Percentiles rank a stretch among this genome's conserved stretches.
These are phyloP conservation scores for Cerastis leucographa DNA, from an alignment of 2,888 invertebrate genomes.

Conservation along the genomic window DNA sequence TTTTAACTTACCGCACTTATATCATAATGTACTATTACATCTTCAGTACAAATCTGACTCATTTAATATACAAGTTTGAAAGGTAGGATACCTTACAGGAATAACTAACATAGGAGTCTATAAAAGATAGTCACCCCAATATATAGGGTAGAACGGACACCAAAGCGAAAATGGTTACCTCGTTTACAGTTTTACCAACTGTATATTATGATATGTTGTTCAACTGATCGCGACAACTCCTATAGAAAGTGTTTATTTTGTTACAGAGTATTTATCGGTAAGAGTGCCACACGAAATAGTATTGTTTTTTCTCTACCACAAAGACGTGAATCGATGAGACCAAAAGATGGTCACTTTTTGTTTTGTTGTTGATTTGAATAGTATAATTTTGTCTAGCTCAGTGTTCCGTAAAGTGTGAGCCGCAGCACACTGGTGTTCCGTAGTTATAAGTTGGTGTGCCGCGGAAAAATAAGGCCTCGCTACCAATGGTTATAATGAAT, in stretches of 20 bases:
- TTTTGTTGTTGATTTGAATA: neutral
- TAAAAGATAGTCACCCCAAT: neutral
- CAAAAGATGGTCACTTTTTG: neutral
- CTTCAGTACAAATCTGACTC: slow-evolving; percentile 22
- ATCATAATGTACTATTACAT: slow-evolving; percentile 18
- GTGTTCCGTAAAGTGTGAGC: too few relatives aligned
- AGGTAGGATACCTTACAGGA: neutral
- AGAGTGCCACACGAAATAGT: neutral
- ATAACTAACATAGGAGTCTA: slow-evolving; percentile 7
- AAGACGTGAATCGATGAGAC: neutral
- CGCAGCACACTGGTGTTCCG: too few relatives aligned
- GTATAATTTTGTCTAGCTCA: neutral
- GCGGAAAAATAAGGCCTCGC: too few relatives aligned
- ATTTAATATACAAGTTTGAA: neutral
- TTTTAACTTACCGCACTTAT: too few relatives aligned
- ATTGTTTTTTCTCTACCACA: neutral
- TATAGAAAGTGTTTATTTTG: neutral
- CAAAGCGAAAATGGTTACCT: too few relatives aligned
- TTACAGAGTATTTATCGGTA: neutral
- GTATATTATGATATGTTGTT: too few relatives aligned
- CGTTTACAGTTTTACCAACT: too few relatives aligned
- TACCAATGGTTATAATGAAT: too few relatives aligned
- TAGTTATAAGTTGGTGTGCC: too few relatives aligned
- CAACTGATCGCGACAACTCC: neutral
- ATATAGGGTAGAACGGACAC: too few relatives aligned